These are phyloP conservation scores for Potamilus streckersoni DNA, from an alignment of 1,140 invertebrate species.

Conservation along the genomic window DNA sequence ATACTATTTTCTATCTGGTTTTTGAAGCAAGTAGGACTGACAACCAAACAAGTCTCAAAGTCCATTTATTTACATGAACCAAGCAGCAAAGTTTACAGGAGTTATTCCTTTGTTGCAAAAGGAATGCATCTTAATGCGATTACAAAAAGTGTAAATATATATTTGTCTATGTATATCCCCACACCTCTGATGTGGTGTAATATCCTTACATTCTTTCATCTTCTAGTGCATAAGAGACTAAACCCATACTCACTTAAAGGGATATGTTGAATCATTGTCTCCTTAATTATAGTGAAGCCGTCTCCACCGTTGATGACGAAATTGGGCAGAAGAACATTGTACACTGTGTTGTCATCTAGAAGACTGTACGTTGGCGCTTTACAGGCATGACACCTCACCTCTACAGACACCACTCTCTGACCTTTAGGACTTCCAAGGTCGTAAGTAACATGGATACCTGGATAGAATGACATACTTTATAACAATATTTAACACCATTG, in stretches of 20 bases:
- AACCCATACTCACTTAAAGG: slow-evolving; percentile 46
- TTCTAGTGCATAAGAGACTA: too few species aligned
- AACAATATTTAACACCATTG: background rate
- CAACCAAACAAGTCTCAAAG: too few species aligned
- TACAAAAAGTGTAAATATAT: too few species aligned
- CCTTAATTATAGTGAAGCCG: slow-evolving; percentile 69
- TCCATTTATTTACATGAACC: too few species aligned
- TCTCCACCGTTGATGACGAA: slow-evolving; percentile 79
- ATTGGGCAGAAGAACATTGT: slow-evolving; percentile 74
- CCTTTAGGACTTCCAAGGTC: slow-evolving; percentile 72
- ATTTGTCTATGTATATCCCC: too few species aligned
- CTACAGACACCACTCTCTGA: slow-evolving; percentile 72
- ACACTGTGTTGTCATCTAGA: slow-evolving; percentile 66
- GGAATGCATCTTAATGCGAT: too few species aligned
- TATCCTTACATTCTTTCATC: too few species aligned
- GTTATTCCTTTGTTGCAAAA: too few species aligned
- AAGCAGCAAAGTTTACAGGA: too few species aligned
- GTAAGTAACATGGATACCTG: slow-evolving; percentile 71
- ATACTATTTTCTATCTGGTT: too few species aligned
- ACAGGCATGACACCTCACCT: slow-evolving; percentile 76
- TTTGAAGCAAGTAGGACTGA: too few species aligned
- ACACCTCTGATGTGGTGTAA: too few species aligned
- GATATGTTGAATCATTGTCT: slow-evolving; percentile 61
- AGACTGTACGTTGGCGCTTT: slow-evolving; percentile 74
- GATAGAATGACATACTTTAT: background rate